phyloP scores from a whole-genome alignment of 2,113 vertebrate genomes.

The Paratilapia polleni region DNA sequence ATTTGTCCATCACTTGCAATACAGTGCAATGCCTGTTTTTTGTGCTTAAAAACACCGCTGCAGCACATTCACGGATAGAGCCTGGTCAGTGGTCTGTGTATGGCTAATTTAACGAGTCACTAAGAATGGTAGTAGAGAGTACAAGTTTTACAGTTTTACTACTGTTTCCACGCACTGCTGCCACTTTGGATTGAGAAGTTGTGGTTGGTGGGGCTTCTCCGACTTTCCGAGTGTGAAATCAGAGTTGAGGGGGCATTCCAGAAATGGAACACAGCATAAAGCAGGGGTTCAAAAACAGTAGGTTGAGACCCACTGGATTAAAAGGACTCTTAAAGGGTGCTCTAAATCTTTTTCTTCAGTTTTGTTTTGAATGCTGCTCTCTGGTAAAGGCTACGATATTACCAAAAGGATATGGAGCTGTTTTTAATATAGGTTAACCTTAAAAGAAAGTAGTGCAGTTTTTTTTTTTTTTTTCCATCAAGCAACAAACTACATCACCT shows the following conservation, averaged over 20 bases:
- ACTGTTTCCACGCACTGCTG: not conserved
- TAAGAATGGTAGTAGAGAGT: not conserved
- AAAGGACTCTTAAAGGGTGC: no score
- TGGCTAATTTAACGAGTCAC: not conserved
- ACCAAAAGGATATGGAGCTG: not conserved
- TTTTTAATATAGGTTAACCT: not conserved
- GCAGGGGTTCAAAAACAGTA: no score
- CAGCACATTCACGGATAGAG: not conserved
- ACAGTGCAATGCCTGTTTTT: not conserved
- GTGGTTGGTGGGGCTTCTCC: not conserved
- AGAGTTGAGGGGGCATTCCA: not conserved
- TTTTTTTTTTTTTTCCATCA: rapidly evolving
- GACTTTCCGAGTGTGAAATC: not conserved
- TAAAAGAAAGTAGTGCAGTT: not conserved
- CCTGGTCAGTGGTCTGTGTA: not conserved
- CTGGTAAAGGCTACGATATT: rapidly evolving
- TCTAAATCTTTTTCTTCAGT: not conserved
- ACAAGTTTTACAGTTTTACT: not conserved
- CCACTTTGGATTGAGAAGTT: not conserved
- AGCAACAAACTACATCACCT: not conserved
- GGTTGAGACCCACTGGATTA: no score
- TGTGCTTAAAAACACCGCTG: not conserved
- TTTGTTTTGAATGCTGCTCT: not conserved
- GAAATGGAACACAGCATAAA: no score
- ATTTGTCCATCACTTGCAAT: not conserved